These are phyloP conservation scores for Drosophila sechellia DNA, from an alignment of 1,140 invertebrate genomes.

Conservation along the genomic window DNA sequence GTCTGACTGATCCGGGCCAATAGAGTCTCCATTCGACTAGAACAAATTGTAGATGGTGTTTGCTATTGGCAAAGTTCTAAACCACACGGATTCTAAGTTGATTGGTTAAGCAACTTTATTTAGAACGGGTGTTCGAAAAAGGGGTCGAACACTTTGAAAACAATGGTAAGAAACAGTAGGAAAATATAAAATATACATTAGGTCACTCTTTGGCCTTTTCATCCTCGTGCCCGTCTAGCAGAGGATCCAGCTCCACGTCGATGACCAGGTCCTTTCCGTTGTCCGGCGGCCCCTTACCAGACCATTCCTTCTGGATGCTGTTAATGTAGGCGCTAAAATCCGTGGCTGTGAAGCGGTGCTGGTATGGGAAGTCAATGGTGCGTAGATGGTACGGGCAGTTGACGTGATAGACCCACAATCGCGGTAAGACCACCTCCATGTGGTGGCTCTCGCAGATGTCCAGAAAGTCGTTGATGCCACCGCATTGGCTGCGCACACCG, in stretches of 20 bases:
- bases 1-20: slow-evolving; percentile 4
- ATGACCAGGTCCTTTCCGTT: neutral
- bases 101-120: neutral
- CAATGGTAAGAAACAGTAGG: neutral
- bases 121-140: neutral
- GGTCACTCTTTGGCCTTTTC: too few species aligned
- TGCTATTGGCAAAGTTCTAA: slow-evolving; percentile 1
- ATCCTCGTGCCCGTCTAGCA: neutral
- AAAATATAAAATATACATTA: neutral
- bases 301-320: slow-evolving; percentile 23
- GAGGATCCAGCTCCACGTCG: neutral
- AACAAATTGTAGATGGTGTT: slow-evolving; percentile 18
- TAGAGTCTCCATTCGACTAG: slow-evolving; percentile 14
- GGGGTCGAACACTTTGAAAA: neutral
- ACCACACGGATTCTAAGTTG: neutral
- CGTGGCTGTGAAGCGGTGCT: neutral
- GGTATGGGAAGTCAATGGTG: slow-evolving; percentile 5
- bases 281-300: neutral
- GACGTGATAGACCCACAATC: slow-evolving; percentile 26
- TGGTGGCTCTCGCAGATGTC: neutral
- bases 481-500: slow-evolving; percentile 9
- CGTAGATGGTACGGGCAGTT: slow-evolving; percentile 24
- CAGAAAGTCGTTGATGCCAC: neutral
- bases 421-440: neutral
- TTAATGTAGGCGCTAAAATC: slow-evolving; percentile 12